Evolutionary conservation across 2,797 vertebrate genomes (phyloP), one percentile per base, ranked within the genome.

Genomic region (Anguilla anguilla): DNA sequence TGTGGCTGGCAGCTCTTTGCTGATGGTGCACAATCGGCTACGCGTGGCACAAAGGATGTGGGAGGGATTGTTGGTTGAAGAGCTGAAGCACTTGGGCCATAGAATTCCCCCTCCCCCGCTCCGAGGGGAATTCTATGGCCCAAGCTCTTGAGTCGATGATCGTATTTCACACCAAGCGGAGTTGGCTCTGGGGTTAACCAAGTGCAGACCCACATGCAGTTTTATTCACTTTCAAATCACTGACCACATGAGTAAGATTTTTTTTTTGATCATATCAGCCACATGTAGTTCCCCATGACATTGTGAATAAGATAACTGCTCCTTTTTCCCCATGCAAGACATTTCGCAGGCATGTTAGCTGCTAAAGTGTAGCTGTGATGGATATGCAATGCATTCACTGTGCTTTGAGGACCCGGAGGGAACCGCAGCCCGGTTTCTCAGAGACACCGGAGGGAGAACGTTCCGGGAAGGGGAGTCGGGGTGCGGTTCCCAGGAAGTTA

Each of bases 241-340:
- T 64, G 93, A 94, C 93, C 92, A 93, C 92, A 94, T 94, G 92
- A 91, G 88, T 86, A 91, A 91, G 91, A 91, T 90, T 92, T 91
- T 92, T 92, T 88, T 94, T 89, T 92, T 91, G 90, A 95, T 94
- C 91, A 93, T 91, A 93, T 91, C 93, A 90, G 92, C 89, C 89
- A 92, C 93, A 93, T 92, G 91, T 89, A 94, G 53, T 91, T 95
- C 95, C 95, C 94, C 94, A 91, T 96, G 95, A 95, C 95, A 93
- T 92, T 4, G 69, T 87, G 53, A 91, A 88, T 87, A 93, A 90
- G 88, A 93, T 94, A 91, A 93, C 93, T 94, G 94, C 95, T 94
- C 92, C 90, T 95, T 43, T 94, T 94, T 90, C 39, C 35, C 31
- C 43, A 43, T 72, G 28, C 67, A 13, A 92, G 91, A 92, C 93